These are phyloP conservation scores for Notothenia coriiceps DNA, from an alignment of 2,113 vertebrate genomes.

Conservation along the genomic window DNA sequence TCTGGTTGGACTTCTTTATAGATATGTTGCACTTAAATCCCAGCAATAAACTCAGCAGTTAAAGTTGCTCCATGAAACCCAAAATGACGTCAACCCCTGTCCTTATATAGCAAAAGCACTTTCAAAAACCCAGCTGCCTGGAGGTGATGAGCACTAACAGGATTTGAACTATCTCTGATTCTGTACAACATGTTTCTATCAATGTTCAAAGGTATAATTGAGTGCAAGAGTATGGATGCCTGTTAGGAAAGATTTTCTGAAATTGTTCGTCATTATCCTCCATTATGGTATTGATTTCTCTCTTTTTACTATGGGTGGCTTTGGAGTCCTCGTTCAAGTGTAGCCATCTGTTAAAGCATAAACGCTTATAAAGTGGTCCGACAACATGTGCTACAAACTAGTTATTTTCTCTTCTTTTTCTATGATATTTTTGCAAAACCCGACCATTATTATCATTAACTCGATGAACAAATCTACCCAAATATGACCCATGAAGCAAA, in stretches of 20 bases:
- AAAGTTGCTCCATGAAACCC: neutral
- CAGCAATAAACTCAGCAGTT: neutral
- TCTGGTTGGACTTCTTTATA: neutral
- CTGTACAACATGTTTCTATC: neutral
- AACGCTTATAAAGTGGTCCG: neutral
- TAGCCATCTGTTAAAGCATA: neutral
- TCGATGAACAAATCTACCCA: too few relatives aligned
- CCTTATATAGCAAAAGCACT: neutral
- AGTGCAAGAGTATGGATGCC: neutral
- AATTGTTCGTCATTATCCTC: neutral
- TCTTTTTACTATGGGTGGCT: neutral
- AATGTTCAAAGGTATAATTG: neutral
- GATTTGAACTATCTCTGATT: neutral
- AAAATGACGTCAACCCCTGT: neutral
- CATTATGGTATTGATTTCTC: neutral
- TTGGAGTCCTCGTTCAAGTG: neutral
- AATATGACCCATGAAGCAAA: neutral
- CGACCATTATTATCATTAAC: neutral
- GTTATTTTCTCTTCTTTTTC: neutral
- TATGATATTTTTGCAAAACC: neutral
- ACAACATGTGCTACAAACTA: neutral
- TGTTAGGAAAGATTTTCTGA: neutral
- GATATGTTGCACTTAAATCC: neutral
- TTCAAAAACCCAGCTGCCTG: neutral
- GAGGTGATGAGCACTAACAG: neutral